A percentile compares a stretch with the other conserved stretches of the same genome.
Evolutionary conservation across 2,888 invertebrate genomes (phyloP).

Genomic region (Neoascia interrupta): DNA sequence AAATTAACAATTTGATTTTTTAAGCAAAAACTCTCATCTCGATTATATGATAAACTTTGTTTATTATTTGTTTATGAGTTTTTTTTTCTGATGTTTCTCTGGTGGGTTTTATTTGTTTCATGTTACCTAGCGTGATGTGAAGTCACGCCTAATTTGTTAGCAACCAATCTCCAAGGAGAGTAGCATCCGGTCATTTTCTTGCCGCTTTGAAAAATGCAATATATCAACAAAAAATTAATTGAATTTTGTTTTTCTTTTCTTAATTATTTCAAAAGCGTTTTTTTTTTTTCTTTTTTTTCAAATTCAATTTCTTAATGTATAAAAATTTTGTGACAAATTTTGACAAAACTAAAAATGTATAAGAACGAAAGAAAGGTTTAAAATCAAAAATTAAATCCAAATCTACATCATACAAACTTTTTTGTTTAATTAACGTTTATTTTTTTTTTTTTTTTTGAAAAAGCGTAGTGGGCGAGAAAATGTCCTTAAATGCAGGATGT

Average conservation of each 20-base stretch:
- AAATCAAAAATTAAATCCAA: slow-evolving; percentile 35
- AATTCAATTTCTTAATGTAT: slow-evolving; percentile 58
- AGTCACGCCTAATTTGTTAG: slow-evolving; percentile 96
- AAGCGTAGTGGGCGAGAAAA: slow-evolving; percentile 71
- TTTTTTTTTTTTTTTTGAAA: slow-evolving; percentile 19
- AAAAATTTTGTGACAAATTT: slow-evolving; percentile 64
- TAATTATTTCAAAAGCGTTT: slow-evolving; percentile 52
- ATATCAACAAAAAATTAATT: slow-evolving; percentile 67
- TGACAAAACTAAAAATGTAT: slow-evolving; percentile 50
- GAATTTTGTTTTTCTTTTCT: slow-evolving; percentile 61
- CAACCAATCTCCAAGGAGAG: slow-evolving; percentile 96
- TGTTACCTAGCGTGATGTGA: slow-evolving; percentile 77
- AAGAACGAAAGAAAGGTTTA: slow-evolving; percentile 9
- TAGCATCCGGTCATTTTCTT: slow-evolving; percentile 87
- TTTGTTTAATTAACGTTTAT: background rate
- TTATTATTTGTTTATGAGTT: slow-evolving; percentile 35
- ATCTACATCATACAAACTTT: slow-evolving; percentile 52
- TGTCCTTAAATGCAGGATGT: slow-evolving; percentile 59
- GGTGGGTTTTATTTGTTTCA: slow-evolving; percentile 50
- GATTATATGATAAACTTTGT: slow-evolving; percentile 53
- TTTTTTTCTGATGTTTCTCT: slow-evolving; percentile 66
- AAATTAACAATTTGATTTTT: slow-evolving; percentile 48
- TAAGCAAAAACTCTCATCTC: slow-evolving; percentile 60
- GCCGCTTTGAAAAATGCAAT: slow-evolving; percentile 80
- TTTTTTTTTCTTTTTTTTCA: slow-evolving; percentile 38